Evolutionary conservation across 2,888 invertebrate species (phyloP).

Genomic region (Zhuqinia jingwanae): DNA sequence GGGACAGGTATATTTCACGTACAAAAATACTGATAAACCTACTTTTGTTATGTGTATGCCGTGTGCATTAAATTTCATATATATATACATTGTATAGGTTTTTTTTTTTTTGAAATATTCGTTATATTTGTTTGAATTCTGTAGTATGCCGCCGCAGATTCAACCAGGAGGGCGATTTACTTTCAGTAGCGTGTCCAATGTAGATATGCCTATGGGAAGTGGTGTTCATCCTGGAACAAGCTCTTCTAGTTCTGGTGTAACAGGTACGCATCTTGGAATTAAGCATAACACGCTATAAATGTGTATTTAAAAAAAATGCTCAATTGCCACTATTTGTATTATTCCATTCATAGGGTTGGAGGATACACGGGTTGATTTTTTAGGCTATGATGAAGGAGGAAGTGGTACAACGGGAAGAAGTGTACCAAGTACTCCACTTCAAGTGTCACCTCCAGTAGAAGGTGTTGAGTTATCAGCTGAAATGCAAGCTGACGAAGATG

Average conservation of each 20-base stretch:
- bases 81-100: no score
- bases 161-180: slow-evolving; percentile 83
- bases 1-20: slow-evolving; percentile 36
- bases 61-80: no score
- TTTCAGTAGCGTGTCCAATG: slow-evolving; percentile 80
- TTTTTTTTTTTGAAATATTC: slow-evolving; percentile 4
- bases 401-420: slow-evolving; percentile 84
- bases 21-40: no score
- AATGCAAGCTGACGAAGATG: slow-evolving; percentile 68
- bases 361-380: slow-evolving; percentile 88
- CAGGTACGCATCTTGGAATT: no score
- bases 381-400: slow-evolving; percentile 83
- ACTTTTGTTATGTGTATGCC: no score
- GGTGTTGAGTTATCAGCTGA: slow-evolving; percentile 65
- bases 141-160: slow-evolving; percentile 88
- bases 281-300: no score
- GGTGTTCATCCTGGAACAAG: slow-evolving; percentile 44
- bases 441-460: slow-evolving; percentile 83
- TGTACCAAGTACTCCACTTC: slow-evolving; percentile 86
- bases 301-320: not conserved
- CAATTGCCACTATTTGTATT: no score
- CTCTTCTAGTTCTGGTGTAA: slow-evolving; percentile 48
- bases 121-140: no score
- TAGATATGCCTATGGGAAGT: not conserved
- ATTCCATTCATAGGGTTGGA: slow-evolving; percentile 85